These are phyloP conservation scores for Noctua janthe DNA, from an alignment of 2,888 invertebrate species.

Conservation along the genomic window DNA sequence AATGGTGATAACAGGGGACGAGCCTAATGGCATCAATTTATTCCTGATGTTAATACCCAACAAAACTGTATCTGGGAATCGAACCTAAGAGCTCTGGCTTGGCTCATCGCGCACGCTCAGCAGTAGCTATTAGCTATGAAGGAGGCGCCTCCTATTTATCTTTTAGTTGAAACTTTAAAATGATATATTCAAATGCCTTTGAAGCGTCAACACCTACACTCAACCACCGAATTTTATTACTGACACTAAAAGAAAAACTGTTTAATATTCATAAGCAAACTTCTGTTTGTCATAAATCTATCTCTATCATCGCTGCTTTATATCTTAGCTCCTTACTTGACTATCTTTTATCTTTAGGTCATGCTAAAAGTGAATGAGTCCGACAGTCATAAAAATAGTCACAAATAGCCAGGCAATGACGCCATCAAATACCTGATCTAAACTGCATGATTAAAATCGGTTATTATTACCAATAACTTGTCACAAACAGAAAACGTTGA, in stretches of 20 bases:
- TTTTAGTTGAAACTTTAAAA: background rate
- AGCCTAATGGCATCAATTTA: background rate
- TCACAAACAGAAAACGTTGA: background rate
- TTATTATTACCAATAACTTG: slow-evolving; percentile 11
- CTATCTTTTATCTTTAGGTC: slow-evolving; percentile 48
- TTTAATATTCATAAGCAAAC: slow-evolving; percentile 50
- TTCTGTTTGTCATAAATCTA: slow-evolving; percentile 53
- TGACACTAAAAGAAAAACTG: slow-evolving; percentile 31
- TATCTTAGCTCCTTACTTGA: slow-evolving; percentile 22
- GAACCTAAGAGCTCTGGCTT: background rate
- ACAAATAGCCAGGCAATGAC: background rate
- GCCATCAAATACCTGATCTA: slow-evolving; percentile 9
- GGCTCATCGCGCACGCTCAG: background rate
- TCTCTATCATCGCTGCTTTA: slow-evolving; percentile 11
- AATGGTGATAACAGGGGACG: no score
- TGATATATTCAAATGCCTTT: slow-evolving; percentile 15
- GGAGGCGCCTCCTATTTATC: background rate
- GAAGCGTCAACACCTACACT: slow-evolving; percentile 39
- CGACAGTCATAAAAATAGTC: slow-evolving; percentile 29
- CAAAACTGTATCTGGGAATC: background rate
- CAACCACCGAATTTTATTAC: slow-evolving; percentile 43
- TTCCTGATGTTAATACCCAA: background rate
- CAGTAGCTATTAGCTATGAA: slow-evolving; percentile 4
- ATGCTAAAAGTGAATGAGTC: slow-evolving; percentile 19
- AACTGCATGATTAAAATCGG: background rate